Conservation (phyloP, 2,888 invertebrate species). For the Diarsia mendica region DNA sequence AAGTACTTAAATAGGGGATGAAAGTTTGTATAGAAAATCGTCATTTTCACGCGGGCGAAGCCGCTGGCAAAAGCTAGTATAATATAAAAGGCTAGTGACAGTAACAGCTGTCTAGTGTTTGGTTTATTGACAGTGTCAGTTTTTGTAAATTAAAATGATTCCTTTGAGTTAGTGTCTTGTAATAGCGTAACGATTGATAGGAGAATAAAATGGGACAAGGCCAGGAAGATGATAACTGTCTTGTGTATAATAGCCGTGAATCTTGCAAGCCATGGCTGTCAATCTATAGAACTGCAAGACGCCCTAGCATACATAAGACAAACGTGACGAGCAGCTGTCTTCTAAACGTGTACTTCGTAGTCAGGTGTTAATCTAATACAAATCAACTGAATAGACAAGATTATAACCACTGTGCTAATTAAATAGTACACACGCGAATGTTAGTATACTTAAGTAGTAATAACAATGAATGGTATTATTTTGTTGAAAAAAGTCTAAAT, state of each 20-base stretch:
- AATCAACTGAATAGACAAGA: conserved; percentile 11
- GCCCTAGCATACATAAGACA: not conserved
- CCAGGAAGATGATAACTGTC: no score
- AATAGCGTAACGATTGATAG: no score
- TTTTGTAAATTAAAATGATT: not conserved
- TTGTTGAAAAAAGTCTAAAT: conserved; percentile 8
- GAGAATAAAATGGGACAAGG: no score
- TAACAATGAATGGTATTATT: not conserved
- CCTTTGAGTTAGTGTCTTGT: not conserved
- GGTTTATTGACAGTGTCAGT: not conserved
- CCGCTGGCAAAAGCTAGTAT: no score
- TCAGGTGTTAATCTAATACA: conserved; percentile 41
- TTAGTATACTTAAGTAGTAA: conserved; percentile 1
- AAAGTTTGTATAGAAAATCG: no score
- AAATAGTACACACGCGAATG: not conserved
- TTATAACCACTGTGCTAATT: conserved; percentile 47
- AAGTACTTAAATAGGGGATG: no score
- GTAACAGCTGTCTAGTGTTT: not conserved
- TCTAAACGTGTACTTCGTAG: conserved; percentile 4
- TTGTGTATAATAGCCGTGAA: no score
- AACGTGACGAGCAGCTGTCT: not conserved
- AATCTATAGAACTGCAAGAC: not conserved
- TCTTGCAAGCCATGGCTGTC: no score
- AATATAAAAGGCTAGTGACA: not conserved
- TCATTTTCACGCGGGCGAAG: no score